These are phyloP conservation scores for Dicrostonyx torquatus DNA, from an alignment of 2,797 vertebrate genomes.

Conservation along the genomic window DNA sequence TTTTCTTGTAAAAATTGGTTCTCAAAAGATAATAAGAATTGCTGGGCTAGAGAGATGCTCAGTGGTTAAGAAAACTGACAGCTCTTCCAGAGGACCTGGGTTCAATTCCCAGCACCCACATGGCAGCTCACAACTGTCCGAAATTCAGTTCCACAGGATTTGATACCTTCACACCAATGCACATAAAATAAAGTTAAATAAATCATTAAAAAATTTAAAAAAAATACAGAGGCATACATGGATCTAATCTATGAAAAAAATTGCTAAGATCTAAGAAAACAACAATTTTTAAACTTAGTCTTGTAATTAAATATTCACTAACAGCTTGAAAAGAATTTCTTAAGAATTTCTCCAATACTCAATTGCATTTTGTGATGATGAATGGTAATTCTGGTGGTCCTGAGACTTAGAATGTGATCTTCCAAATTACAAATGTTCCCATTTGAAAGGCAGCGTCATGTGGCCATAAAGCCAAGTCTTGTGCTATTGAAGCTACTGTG, in stretches of 20 bases:
- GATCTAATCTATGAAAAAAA: too few relatives aligned
- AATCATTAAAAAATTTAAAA: too few relatives aligned
- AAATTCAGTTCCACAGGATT: too few relatives aligned
- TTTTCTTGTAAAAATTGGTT: conserved; percentile 27
- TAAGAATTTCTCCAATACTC: neutral
- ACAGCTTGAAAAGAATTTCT: conserved; percentile 37
- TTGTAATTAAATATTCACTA: conserved; percentile 37
- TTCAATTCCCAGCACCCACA: too few relatives aligned
- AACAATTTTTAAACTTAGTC: conserved; percentile 6
- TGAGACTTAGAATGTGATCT: neutral
- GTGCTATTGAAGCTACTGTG: neutral
- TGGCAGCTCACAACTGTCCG: too few relatives aligned
- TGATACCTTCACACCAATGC: too few relatives aligned
- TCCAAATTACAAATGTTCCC: conserved; percentile 7
- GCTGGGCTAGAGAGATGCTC: too few relatives aligned
- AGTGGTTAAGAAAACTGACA: too few relatives aligned
- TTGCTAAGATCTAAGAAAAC: conserved; percentile 36
- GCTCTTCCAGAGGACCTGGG: too few relatives aligned
- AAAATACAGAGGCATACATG: too few relatives aligned
- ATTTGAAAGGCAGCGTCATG: neutral
- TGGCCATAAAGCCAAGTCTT: neutral
- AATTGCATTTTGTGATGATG: neutral
- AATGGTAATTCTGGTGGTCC: conserved; percentile 23
- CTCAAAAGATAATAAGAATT: conserved; percentile 8
- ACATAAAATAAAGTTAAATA: too few relatives aligned